Evolutionary conservation across 2,113 vertebrate species (phyloP), one percentile per base, ranked within the genome.

Genomic region (Chionis minor): DNA sequence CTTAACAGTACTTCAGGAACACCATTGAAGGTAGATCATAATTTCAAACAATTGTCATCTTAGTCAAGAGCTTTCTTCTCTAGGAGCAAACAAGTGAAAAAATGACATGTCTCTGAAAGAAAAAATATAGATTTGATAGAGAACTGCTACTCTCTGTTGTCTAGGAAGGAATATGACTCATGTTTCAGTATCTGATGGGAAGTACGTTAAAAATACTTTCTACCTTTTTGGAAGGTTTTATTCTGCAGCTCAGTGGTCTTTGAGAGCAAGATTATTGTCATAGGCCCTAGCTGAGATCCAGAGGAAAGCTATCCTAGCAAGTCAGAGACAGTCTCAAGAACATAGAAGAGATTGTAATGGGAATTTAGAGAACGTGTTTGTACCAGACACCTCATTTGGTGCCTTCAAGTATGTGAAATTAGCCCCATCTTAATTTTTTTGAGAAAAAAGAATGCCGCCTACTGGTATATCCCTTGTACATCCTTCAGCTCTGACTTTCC

Each of bases 371-470:
- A 88, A 77, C 10, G 7, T 11, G 8, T 69, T 86, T 69, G 7
- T 80, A 44, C 26, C 38, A 40, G 35, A 45, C 38, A 44, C 26
- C 9, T 63, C 23, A 49, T 81, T 71, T 67, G 12, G 8, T 93
- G 13, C 30, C 7, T 88, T 86, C 54, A 63, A 22, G 80, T 56
- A 45, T 17, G 78, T 93, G 42, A 75, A 51, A 66, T 67, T 26
- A 44, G 62, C 35, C 9, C 58, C 5, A 79, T 55, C 9, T 78
- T 23, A 67, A 65, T 49, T 54, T 23, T 63, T 63, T 79, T 71
- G 40, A 77, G 42, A 26, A 88, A 70, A 86, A 91, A 63, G 38
- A 89, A 51, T 73, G 87, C 94, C 66, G 66, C 35, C 95, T 97
- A 33, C 79, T 92, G 95, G 94, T 79, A 20, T 38, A 22, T 38